Percentiles rank a stretch among this genome's conserved stretches.
Conservation (phyloP, 1,140 invertebrate genomes). For the Ectropis grisescens region DNA sequence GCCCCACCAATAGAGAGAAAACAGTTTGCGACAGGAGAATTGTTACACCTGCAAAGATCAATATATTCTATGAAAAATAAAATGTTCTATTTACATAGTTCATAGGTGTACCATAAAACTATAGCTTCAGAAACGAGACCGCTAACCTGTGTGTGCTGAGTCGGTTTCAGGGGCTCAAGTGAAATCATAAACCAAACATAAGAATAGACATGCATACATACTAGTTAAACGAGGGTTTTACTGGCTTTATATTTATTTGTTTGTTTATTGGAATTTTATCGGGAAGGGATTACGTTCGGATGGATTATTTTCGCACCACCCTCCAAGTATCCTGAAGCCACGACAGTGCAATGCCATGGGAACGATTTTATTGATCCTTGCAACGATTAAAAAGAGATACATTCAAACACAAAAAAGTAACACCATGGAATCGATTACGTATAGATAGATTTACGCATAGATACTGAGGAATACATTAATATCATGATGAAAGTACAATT, state of each 20-base stretch:
- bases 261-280: conserved; percentile 8
- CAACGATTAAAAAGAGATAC: conserved; percentile 11
- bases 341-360: conserved; percentile 4
- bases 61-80: conserved; percentile 54
- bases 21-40: conserved; percentile 99
- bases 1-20: conserved; percentile 97
- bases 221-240: conserved; percentile 15
- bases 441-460: conserved; percentile 12
- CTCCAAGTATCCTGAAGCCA: conserved; percentile 55
- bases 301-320: conserved; percentile 24
- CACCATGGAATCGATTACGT: conserved; percentile 61
- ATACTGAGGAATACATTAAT: conserved; percentile 11
- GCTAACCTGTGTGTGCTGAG: conserved; percentile 54
- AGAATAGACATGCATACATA: conserved; percentile 52
- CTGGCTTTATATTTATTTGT: conserved; percentile 13
- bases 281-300: conserved; percentile 17
- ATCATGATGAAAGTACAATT: too few relatives aligned
- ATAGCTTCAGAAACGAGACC: conserved; percentile 1
- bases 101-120: conserved; percentile 12
- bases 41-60: conserved; percentile 94
- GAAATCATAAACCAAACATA: conserved; percentile 60
- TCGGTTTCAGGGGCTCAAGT: conserved; percentile 54
- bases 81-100: conserved; percentile 26
- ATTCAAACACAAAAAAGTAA: conserved; percentile 26
- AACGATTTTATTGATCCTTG: too few relatives aligned